phyloP scores from a whole-genome alignment of 2,888 invertebrate genomes.

The Orchestes rusci region DNA sequence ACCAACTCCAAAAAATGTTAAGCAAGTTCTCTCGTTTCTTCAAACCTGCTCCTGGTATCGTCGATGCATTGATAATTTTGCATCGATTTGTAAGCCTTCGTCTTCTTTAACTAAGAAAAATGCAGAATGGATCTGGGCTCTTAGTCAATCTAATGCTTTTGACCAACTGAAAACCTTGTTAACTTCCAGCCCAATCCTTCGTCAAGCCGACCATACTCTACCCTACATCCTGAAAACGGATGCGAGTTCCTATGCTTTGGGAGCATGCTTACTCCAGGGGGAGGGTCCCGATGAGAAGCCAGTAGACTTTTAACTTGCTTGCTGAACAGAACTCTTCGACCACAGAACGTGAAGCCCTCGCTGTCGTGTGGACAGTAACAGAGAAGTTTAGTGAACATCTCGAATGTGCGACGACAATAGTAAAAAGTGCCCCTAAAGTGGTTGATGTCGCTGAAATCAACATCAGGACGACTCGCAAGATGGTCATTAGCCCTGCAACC shows the following conservation, averaged over 20 bases:
- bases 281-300: slow-evolving; percentile 26
- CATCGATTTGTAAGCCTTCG: slow-evolving; percentile 21
- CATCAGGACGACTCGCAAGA: slow-evolving; percentile 33
- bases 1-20: too few relatives aligned
- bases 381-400: slow-evolving; percentile 11
- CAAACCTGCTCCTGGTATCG: slow-evolving; percentile 27
- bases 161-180: too few relatives aligned
- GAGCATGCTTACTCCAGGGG: too few relatives aligned
- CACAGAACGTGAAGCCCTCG: slow-evolving; percentile 22
- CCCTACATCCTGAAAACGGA: too few relatives aligned
- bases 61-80: slow-evolving; percentile 22
- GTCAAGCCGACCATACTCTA: too few relatives aligned
- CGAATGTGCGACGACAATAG: slow-evolving; percentile 27
- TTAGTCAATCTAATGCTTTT: slow-evolving; percentile 16
- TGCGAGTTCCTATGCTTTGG: slow-evolving; percentile 28
- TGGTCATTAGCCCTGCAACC: too few relatives aligned
- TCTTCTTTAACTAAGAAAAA: slow-evolving; percentile 23
- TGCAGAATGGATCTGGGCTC: slow-evolving; percentile 9
- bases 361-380: background rate
- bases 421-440: slow-evolving; percentile 44
- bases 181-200: too few relatives aligned
- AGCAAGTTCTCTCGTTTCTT: slow-evolving; percentile 23
- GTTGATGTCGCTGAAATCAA: slow-evolving; percentile 26
- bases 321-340: slow-evolving; percentile 28
- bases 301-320: slow-evolving; percentile 25